These are phyloP conservation scores for Henicopernis longicauda DNA, from an alignment of 2,113 vertebrate species.

Conservation along the genomic window DNA sequence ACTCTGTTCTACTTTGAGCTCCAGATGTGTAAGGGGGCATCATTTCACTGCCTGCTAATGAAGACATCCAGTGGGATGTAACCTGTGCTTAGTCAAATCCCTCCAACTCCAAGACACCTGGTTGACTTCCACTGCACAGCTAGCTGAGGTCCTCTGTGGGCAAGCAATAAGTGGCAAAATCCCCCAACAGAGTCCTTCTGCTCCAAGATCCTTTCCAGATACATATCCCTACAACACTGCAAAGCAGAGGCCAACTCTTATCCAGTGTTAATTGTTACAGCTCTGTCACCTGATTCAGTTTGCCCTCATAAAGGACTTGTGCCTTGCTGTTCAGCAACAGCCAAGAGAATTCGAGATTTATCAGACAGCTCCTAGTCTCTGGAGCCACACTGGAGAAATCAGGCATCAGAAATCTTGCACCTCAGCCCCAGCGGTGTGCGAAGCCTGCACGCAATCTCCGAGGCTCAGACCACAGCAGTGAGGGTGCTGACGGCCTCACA, in stretches of 20 bases:
- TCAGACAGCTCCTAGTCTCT: not conserved
- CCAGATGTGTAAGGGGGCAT: not conserved
- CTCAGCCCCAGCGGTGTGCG: fast-evolving
- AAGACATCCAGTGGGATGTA: not conserved
- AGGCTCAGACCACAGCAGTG: not conserved
- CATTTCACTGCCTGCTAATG: not conserved
- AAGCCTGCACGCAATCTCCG: not conserved
- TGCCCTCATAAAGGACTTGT: not conserved
- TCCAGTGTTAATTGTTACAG: not conserved
- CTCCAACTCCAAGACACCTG: not conserved
- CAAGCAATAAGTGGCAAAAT: not conserved
- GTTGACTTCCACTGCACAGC: not conserved
- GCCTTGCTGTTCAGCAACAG: not conserved
- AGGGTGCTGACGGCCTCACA: not conserved
- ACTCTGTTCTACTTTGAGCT: not conserved
- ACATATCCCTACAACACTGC: not conserved
- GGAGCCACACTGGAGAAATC: not conserved
- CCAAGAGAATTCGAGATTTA: fast-evolving
- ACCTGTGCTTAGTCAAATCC: not conserved
- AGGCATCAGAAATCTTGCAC: not conserved
- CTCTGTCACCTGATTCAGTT: not conserved
- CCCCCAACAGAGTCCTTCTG: not conserved
- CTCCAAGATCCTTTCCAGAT: not conserved
- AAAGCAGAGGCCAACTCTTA: not conserved
- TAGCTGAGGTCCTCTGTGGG: not conserved